phyloP scores from a whole-genome alignment of 1,140 invertebrate genomes.

The Apis dorsata region DNA sequence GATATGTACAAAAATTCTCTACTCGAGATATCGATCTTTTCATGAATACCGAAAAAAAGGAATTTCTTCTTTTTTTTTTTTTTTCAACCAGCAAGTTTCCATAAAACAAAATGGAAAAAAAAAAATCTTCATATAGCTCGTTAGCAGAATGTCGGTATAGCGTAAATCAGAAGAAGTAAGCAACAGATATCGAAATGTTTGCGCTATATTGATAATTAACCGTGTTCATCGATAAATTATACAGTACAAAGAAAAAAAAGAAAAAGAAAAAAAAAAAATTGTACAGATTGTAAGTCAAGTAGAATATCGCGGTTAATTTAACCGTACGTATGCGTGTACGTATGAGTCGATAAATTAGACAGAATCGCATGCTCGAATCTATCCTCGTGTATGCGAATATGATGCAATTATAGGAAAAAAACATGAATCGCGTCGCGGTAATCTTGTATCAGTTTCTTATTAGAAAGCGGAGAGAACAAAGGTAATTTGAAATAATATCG shows the following conservation, averaged over 20 bases:
- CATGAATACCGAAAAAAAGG: background rate
- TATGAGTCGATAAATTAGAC: background rate
- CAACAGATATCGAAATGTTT: conserved; percentile 6
- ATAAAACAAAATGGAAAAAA: background rate
- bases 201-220: background rate
- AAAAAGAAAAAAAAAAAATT: background rate
- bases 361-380: conserved; percentile 11
- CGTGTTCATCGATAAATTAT: background rate
- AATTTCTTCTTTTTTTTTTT: background rate
- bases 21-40: background rate
- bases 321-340: background rate
- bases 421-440: conserved; percentile 2
- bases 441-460: conserved; percentile 8
- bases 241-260: too few species aligned
- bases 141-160: background rate
- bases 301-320: background rate
- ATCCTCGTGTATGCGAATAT: background rate
- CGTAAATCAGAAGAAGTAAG: background rate
- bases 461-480: background rate
- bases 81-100: background rate
- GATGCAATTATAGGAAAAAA: conserved; percentile 13
- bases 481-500: conserved; percentile 20
- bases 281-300: too few species aligned
- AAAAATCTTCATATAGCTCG: background rate
- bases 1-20: too few species aligned